phyloP scores from a whole-genome alignment of 2,113 vertebrate genomes.

The Sorex fumeus region DNA sequence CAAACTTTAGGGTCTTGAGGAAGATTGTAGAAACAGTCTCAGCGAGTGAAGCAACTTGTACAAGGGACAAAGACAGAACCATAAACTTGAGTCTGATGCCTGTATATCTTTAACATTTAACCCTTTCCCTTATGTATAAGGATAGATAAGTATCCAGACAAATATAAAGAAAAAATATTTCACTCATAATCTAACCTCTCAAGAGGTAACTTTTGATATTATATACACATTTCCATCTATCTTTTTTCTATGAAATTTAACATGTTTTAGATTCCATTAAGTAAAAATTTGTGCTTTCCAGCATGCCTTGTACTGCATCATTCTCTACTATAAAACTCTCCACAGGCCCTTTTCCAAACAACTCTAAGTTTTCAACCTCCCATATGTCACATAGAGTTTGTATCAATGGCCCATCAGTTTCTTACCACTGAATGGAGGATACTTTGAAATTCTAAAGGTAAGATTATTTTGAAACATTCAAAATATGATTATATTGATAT shows the following conservation, averaged over 20 bases:
- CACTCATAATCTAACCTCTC: background rate
- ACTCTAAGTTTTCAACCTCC: constrained; percentile 5
- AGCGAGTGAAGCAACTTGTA: constrained; percentile 38
- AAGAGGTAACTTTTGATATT: constrained; percentile 36
- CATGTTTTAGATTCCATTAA: constrained; percentile 43
- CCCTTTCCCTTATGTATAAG: constrained; percentile 17
- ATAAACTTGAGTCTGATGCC: constrained; percentile 33
- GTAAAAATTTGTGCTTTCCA: constrained; percentile 33
- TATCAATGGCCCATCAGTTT: background rate
- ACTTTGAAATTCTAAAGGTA: constrained; percentile 58
- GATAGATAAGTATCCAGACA: background rate
- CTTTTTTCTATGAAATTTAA: constrained; percentile 40
- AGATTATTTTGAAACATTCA: constrained; percentile 47
- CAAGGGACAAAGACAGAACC: constrained; percentile 15
- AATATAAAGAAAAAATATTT: constrained; percentile 48
- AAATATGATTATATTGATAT: background rate
- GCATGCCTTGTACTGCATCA: background rate
- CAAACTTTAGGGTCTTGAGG: background rate
- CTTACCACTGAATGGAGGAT: constrained; percentile 26
- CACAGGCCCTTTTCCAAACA: background rate
- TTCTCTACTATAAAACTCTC: background rate
- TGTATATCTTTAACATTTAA: constrained; percentile 31
- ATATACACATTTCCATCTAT: constrained; percentile 34
- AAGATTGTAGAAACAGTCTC: constrained; percentile 39
- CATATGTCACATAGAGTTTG: constrained; percentile 14